phyloP scores from a whole-genome alignment of 2,797 vertebrate species.

The Potorous gilbertii region DNA sequence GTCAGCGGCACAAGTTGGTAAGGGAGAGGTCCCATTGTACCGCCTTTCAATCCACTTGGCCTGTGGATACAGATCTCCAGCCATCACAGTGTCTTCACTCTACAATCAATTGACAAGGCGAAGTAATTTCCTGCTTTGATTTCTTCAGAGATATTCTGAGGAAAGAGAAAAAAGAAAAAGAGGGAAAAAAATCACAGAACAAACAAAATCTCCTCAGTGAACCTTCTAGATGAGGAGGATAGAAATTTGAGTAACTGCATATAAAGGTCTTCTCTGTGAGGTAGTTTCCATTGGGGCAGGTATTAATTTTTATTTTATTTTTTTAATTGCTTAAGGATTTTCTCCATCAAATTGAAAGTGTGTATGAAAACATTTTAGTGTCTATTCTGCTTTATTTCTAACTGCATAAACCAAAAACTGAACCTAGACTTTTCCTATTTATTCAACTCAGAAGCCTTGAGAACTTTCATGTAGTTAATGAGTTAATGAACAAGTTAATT shows the following conservation, averaged over 20 bases:
- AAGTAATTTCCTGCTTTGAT: conserved; percentile 82
- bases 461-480: neutral
- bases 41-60: conserved; percentile 74
- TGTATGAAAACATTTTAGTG: neutral
- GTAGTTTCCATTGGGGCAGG: neutral
- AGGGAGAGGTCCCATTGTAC: conserved; percentile 12
- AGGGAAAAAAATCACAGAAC: neutral
- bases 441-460: conserved; percentile 19
- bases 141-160: conserved; percentile 78
- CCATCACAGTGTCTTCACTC: conserved; percentile 66
- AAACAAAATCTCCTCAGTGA: conserved; percentile 4
- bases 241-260: neutral
- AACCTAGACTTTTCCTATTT: neutral
- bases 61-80: conserved; percentile 79
- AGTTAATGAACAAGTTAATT: conserved; percentile 23
- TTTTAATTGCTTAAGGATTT: neutral
- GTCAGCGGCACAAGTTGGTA: conserved; percentile 46
- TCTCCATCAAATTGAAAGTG: neutral
- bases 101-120: conserved; percentile 82
- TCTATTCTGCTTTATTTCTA: neutral
- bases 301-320: conserved; percentile 36
- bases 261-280: neutral
- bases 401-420: neutral
- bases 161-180: conserved; percentile 56
- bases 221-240: neutral